Conservation (phyloP, 2,797 vertebrate species). For the Xenopus petersii region DNA sequence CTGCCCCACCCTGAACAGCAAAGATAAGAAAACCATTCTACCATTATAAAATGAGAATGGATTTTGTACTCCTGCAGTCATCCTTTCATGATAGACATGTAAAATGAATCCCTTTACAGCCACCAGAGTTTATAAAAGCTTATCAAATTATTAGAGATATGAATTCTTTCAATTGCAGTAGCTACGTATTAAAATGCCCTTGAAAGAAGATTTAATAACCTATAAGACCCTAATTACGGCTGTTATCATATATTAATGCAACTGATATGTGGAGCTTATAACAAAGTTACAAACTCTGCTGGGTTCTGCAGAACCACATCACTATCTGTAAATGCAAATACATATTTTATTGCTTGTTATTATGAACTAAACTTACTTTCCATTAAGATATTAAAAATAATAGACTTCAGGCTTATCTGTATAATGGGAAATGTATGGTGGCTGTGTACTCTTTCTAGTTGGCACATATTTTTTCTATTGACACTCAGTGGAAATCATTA, state of each 20-base stretch:
- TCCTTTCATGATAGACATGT: conserved; percentile 63
- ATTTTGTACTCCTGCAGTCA: conserved; percentile 73
- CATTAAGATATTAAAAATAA: conserved; percentile 59
- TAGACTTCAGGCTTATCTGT: conserved; percentile 55
- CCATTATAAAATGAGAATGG: conserved; percentile 60
- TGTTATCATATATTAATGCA: conserved; percentile 50
- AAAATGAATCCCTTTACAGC: conserved; percentile 71
- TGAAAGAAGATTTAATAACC: conserved; percentile 55
- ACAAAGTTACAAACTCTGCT: conserved; percentile 27
- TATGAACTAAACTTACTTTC: conserved; percentile 66
- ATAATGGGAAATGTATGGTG: neutral
- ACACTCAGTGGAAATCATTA: too few species aligned
- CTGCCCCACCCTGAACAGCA: conserved; percentile 19
- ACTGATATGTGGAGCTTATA: conserved; percentile 36
- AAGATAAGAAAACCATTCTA: conserved; percentile 29
- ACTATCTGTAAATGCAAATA: conserved; percentile 55
- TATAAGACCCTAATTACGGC: conserved; percentile 48
- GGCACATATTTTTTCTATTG: too few species aligned
- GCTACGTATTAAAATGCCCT: conserved; percentile 62
- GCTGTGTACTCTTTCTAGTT: too few species aligned
- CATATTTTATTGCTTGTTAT: conserved; percentile 65
- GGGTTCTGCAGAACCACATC: conserved; percentile 35
- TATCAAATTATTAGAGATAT: conserved; percentile 68
- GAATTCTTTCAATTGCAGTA: conserved; percentile 62
- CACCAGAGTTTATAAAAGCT: conserved; percentile 54